A percentile compares a stretch with the other conserved stretches of the same genome.
Conservation (phyloP, 2,888 invertebrate genomes). For the Campoletis raptor region DNA sequence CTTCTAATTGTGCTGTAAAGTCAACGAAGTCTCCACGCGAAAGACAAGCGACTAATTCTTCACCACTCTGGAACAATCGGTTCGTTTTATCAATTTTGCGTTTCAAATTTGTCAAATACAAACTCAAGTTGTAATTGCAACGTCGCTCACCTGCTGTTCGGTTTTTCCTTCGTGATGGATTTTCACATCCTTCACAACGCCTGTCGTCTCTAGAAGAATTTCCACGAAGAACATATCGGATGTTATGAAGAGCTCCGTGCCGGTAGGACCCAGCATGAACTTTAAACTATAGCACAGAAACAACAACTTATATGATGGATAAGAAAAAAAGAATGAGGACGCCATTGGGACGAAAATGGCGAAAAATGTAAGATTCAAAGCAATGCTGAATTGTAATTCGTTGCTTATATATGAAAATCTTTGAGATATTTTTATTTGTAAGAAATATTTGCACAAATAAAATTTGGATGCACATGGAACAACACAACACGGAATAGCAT, state of each 20-base stretch:
- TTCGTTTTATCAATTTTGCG: slow-evolving; percentile 82
- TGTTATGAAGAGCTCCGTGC: slow-evolving; percentile 94
- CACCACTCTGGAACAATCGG: slow-evolving; percentile 92
- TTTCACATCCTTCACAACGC: slow-evolving; percentile 94
- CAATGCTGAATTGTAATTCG: no score
- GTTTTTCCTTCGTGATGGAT: slow-evolving; percentile 96
- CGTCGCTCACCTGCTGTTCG: slow-evolving; percentile 84
- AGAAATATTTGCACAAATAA: no score
- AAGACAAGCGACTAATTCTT: slow-evolving; percentile 94
- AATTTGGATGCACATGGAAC: not conserved
- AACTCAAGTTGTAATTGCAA: not conserved
- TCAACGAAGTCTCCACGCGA: slow-evolving; percentile 95
- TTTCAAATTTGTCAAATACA: slow-evolving; percentile 9
- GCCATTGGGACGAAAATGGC: no score
- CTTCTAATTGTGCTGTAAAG: slow-evolving; percentile 96
- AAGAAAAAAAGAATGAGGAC: slow-evolving; percentile 1
- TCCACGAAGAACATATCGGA: slow-evolving; percentile 99
- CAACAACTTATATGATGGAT: slow-evolving; percentile 26
- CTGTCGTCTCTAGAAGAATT: slow-evolving; percentile 93
- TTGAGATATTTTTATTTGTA: no score
- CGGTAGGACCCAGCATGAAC: slow-evolving; percentile 93
- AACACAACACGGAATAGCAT: not conserved
- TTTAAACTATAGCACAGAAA: slow-evolving; percentile 88
- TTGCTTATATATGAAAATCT: no score
- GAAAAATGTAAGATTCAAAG: no score